Base-by-base conservation (phyloP, 1,140 invertebrate species). In the Anthonomus grandis region DNA sequence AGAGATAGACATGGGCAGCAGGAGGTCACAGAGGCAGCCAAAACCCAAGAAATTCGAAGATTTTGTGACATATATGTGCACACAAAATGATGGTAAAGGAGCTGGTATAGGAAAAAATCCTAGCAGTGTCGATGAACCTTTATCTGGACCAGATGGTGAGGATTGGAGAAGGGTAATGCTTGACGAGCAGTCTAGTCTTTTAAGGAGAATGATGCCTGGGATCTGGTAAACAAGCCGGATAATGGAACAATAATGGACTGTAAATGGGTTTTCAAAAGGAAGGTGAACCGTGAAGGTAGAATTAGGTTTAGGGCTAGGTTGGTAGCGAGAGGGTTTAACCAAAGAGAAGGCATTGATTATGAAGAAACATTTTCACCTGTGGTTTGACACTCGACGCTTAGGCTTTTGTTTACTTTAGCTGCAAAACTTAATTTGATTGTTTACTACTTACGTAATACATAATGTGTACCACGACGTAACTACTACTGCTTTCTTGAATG, bases 401-500 rank as follows among this genome's bases (percentile, higher is more conserved):
- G 63, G 50, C 21, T 67, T 12, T 55, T 69, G 15, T 47, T 68
- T 39, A 64, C 61, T 12, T 54, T 69, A 39, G 46, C 68, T 24
- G 60, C 62, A 22, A 54, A 64, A 19, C 62, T 65, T 50, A 48
- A 61, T 45, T 51, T 68, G 49, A 52, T 54, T 9, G 59, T 68
- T 5, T 44, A 13, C 2, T 64, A 73, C 51, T 57, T 72, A 74
- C 63, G 68, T 75, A 15, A 60, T 57, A 15, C n/a, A n/a, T n/a
- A n/a, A n/a, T n/a, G n/a, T n/a, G n/a, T n/a, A n/a, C n/a, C n/a
- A n/a, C n/a, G n/a, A n/a, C n/a, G n/a, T n/a, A n/a, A n/a, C n/a
- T n/a, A n/a, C n/a, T n/a, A 75, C 73, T n/a, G 74, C 71, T 9
- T 76, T 70, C 57, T 59, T 75, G 13, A 66, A 74, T 59, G 66